Conservation (phyloP, 2,113 vertebrate genomes). For the Malurus alboscapulatus region DNA sequence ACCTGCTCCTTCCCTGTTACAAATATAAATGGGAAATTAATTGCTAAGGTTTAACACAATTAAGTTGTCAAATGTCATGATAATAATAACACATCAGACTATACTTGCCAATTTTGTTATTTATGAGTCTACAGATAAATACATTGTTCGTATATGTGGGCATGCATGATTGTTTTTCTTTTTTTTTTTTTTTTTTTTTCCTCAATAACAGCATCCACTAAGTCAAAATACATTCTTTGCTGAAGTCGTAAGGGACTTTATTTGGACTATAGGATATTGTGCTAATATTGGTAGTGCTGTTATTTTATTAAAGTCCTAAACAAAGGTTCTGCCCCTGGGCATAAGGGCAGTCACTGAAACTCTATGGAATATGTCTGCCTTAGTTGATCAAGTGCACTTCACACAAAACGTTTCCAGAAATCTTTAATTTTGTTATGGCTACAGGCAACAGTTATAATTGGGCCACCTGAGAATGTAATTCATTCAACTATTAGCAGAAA, state of each 20-base stretch:
- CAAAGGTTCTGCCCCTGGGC: conserved; percentile 56
- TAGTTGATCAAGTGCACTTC: conserved; percentile 62
- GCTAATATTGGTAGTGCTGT: conserved; percentile 14
- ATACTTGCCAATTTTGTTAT: background rate
- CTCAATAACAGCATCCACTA: background rate
- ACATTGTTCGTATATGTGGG: background rate
- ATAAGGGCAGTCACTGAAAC: conserved; percentile 49
- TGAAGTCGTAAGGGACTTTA: background rate
- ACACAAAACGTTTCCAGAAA: conserved; percentile 65
- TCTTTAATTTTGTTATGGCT: conserved; percentile 68
- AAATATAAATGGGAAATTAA: background rate
- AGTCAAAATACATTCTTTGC: conserved; percentile 18
- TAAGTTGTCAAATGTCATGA: background rate
- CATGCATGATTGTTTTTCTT: background rate
- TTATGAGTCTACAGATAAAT: background rate
- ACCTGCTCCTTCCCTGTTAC: background rate
- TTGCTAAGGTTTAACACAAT: background rate
- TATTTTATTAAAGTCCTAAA: conserved; percentile 53
- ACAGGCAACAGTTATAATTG: conserved; percentile 70
- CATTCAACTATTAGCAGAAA: conserved; percentile 51
- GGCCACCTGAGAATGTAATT: conserved; percentile 67
- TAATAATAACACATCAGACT: background rate
- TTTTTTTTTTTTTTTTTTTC: background rate
- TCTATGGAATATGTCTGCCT: conserved; percentile 56
- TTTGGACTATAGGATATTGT: conserved; percentile 20